Evolutionary conservation across 1,140 invertebrate genomes (phyloP).

Genomic region (Drosophila pseudoobscura): DNA sequence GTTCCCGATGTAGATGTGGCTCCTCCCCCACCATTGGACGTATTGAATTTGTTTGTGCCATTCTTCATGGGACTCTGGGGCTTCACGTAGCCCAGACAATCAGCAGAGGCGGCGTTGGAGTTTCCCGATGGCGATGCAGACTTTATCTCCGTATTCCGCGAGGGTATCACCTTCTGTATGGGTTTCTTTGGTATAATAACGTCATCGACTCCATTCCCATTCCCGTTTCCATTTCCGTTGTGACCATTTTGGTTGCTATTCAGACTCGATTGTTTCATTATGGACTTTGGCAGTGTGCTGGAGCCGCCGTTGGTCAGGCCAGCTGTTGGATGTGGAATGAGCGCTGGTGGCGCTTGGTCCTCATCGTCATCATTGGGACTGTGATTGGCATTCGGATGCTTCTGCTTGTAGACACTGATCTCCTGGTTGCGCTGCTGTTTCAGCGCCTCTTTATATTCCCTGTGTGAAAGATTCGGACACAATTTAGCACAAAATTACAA

Average conservation of each 20-base stretch:
- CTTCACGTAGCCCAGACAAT: conserved; percentile 87
- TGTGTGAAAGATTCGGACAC: conserved; percentile 77
- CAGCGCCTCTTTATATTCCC: conserved; percentile 94
- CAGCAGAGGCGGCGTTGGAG: conserved; percentile 30
- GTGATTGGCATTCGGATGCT: conserved; percentile 71
- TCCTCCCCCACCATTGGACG: conserved; percentile 57
- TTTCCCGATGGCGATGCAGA: conserved; percentile 39
- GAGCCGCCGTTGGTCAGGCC: conserved; percentile 43
- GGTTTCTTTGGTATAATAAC: conserved; percentile 84
- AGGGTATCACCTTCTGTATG: conserved; percentile 86
- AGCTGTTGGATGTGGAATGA: neutral
- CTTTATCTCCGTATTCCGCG: conserved; percentile 82
- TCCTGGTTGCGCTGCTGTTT: conserved; percentile 92
- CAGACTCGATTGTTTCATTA: conserved; percentile 74
- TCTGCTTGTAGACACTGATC: conserved; percentile 86
- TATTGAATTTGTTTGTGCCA: conserved; percentile 59
- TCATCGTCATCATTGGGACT: conserved; percentile 72
- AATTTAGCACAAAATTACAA: too few species aligned
- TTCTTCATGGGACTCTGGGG: conserved; percentile 88
- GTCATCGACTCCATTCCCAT: conserved; percentile 62
- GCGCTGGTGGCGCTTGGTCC: conserved; percentile 21
- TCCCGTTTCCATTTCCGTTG: conserved; percentile 39
- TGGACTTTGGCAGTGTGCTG: conserved; percentile 72
- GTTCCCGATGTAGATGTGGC: neutral
- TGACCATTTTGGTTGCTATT: conserved; percentile 47